A percentile compares a stretch with the other conserved stretches of the same genome.
phyloP scores from a whole-genome alignment of 2,888 invertebrate genomes.

The Aleiodes alternator region DNA sequence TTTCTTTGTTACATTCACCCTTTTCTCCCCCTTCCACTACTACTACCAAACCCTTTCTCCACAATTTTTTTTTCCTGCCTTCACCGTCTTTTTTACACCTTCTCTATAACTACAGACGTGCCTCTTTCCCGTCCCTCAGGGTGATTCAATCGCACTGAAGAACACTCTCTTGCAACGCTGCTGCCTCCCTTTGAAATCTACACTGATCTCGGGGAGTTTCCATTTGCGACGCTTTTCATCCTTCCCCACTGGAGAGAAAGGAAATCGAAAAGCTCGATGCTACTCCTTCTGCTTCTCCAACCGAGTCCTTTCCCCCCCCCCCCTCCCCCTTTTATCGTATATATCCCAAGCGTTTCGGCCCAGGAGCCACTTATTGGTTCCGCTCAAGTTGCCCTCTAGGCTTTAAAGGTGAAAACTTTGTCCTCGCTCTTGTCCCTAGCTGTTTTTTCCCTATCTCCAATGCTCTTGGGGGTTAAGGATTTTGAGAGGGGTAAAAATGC shows the following conservation, averaged over 20 bases:
- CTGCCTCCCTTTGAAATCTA: constrained; percentile 30
- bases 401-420: constrained; percentile 43
- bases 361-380: constrained; percentile 50
- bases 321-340: too few relatives aligned
- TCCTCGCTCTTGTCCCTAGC: neutral
- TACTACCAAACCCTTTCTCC: neutral
- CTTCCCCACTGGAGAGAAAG: constrained; percentile 22
- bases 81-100: constrained; percentile 14
- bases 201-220: constrained; percentile 38
- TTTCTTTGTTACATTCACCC: constrained; percentile 7
- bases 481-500: neutral
- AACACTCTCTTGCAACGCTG: constrained; percentile 17
- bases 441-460: constrained; percentile 2
- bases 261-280: constrained; percentile 38
- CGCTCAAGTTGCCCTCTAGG: constrained; percentile 45
- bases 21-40: neutral
- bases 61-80: neutral
- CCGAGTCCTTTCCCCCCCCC: too few relatives aligned
- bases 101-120: constrained; percentile 19
- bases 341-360: constrained; percentile 19
- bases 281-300: constrained; percentile 5
- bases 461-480: neutral
- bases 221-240: constrained; percentile 38
- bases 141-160: constrained; percentile 30
- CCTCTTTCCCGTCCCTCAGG: neutral